These are phyloP conservation scores for Catharus minimus DNA, from an alignment of 2,113 vertebrate species.

Conservation along the genomic window DNA sequence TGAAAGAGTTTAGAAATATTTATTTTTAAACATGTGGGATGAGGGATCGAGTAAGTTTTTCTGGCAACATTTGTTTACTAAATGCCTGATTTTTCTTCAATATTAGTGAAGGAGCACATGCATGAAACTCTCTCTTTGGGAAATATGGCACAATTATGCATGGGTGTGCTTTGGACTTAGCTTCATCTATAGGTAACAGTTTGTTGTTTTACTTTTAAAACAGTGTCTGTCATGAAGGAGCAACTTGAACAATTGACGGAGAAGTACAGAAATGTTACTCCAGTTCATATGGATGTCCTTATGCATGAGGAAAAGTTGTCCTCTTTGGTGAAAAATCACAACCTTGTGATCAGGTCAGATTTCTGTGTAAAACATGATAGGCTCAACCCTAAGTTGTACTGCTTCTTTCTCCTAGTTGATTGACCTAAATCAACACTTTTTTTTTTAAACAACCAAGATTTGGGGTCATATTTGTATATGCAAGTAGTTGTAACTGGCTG, in stretches of 20 bases:
- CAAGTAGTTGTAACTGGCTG: background rate
- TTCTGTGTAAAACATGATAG: background rate
- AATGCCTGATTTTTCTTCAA: background rate
- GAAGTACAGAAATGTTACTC: conserved; percentile 82
- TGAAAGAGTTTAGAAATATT: background rate
- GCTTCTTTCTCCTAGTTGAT: background rate
- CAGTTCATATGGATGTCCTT: conserved; percentile 80
- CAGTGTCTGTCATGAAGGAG: conserved; percentile 83
- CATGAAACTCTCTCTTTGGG: background rate
- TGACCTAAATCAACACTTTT: background rate
- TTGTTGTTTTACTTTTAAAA: conserved; percentile 31
- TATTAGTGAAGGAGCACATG: background rate
- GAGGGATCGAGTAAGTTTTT: background rate
- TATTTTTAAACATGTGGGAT: background rate
- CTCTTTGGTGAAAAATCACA: conserved; percentile 85
- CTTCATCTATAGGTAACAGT: background rate
- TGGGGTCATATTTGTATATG: background rate
- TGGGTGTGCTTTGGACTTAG: background rate
- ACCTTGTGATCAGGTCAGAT: conserved; percentile 91
- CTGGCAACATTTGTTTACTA: background rate
- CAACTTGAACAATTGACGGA: conserved; percentile 85
- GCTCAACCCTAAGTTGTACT: background rate
- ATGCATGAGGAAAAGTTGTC: conserved; percentile 82
- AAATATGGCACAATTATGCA: background rate
- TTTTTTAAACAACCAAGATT: background rate